Evolutionary conservation across 2,797 vertebrate genomes (phyloP).

Genomic region (Cynodonichthys magdalenae): DNA sequence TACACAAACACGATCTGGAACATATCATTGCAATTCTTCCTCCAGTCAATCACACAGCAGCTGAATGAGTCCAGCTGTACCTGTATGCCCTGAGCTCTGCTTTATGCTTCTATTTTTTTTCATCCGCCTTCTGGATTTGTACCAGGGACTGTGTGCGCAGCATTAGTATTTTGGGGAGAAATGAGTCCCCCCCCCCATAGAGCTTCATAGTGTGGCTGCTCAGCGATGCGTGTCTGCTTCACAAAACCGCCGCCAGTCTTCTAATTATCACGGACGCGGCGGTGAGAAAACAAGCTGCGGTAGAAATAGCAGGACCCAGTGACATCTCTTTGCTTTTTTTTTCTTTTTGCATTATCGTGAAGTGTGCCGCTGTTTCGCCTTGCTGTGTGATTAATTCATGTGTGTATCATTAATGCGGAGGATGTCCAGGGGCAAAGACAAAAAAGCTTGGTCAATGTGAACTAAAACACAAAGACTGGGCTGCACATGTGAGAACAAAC

Average conservation of each 20-base stretch:
- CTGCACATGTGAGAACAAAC: constrained; percentile 41
- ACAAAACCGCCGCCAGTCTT: constrained; percentile 43
- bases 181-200: constrained; percentile 18
- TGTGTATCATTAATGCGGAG: constrained; percentile 80
- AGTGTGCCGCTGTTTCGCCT: constrained; percentile 70
- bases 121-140: constrained; percentile 35
- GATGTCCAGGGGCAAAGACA: constrained; percentile 80
- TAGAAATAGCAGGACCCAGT: constrained; percentile 64
- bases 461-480: constrained; percentile 54
- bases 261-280: constrained; percentile 70
- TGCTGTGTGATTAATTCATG: constrained; percentile 80
- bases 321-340: constrained; percentile 54
- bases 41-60: constrained; percentile 37
- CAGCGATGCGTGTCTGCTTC: constrained; percentile 55
- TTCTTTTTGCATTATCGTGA: constrained; percentile 73
- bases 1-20: constrained; percentile 37
- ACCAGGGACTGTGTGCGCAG: constrained; percentile 50
- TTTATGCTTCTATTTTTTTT: constrained; percentile 25
- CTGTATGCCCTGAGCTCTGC: constrained; percentile 20
- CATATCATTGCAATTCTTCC: constrained; percentile 31
- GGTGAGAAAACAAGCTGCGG: constrained; percentile 56
- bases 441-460: constrained; percentile 74
- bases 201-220: constrained; percentile 51
- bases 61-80: constrained; percentile 41
- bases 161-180: constrained; percentile 40